Conservation (phyloP, 2,797 vertebrate species). For the Neosilurus mollespiculum region DNA sequence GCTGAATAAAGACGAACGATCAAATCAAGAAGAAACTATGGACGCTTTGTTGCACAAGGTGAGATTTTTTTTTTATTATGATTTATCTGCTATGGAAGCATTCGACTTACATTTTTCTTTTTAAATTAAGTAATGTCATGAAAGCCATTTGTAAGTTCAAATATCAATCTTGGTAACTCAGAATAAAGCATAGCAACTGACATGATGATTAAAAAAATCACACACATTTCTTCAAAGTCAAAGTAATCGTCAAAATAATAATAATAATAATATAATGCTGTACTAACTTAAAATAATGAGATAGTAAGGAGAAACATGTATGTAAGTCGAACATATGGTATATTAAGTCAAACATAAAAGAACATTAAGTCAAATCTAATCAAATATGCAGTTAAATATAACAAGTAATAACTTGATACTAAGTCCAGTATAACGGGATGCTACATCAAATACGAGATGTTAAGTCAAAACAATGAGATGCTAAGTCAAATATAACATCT, state of each 20-base stretch:
- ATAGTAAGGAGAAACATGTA: neutral
- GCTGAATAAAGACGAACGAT: no score
- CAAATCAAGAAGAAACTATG: no score
- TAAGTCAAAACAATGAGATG: neutral
- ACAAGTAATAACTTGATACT: neutral
- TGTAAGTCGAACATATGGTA: no score
- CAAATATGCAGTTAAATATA: neutral
- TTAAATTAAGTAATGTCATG: neutral
- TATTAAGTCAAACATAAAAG: neutral
- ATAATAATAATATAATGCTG: no score
- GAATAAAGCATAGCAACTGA: neutral
- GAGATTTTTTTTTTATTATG: neutral
- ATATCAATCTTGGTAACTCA: neutral
- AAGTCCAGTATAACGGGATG: neutral
- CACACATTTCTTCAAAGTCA: neutral
- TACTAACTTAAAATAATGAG: neutral
- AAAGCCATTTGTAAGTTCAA: neutral
- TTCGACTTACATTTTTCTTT: no score
- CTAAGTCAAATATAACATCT: neutral
- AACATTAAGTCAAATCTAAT: neutral
- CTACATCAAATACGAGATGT: neutral
- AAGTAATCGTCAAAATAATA: no score
- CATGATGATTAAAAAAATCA: neutral
- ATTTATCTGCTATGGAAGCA: neutral
- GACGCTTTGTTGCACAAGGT: neutral